These are phyloP conservation scores for Cirrhinus mrigala DNA, from an alignment of 2,797 vertebrate genomes.

Conservation along the genomic window DNA sequence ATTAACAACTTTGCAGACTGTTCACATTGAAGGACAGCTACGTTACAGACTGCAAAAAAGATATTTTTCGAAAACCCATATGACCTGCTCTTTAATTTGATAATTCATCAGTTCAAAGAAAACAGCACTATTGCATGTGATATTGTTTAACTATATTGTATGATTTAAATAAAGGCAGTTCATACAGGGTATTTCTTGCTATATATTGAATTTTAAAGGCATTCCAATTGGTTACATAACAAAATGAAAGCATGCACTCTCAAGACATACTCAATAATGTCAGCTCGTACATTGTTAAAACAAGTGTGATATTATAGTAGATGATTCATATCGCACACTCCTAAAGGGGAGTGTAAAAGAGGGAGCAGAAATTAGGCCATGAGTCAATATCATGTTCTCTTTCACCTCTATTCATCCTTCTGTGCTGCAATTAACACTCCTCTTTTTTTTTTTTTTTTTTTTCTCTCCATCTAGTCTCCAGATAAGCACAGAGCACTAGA, in stretches of 20 bases:
- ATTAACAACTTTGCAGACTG: too few relatives aligned
- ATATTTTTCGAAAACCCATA: too few relatives aligned
- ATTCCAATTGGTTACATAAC: neutral
- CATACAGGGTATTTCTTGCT: neutral
- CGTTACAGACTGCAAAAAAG: too few relatives aligned
- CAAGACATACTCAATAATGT: neutral
- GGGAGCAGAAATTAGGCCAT: neutral
- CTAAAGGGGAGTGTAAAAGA: neutral
- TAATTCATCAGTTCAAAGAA: neutral
- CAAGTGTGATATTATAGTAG: neutral
- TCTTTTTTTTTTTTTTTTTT: neutral
- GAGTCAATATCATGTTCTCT: constrained; percentile 11
- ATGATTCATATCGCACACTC: neutral
- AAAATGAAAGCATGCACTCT: neutral
- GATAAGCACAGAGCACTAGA: constrained; percentile 96
- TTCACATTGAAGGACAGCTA: too few relatives aligned
- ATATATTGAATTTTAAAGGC: neutral
- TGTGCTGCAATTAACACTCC: neutral
- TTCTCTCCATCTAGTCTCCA: constrained; percentile 80
- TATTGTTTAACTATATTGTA: neutral
- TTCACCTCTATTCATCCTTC: constrained; percentile 21
- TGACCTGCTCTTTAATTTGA: too few relatives aligned
- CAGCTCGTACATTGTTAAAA: neutral
- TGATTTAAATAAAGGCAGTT: neutral
- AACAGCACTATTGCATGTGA: neutral